Percentiles rank a stretch among this genome's conserved stretches.
phyloP scores from a whole-genome alignment of 2,888 invertebrate genomes.

The Eueremaeus valkanovi region DNA sequence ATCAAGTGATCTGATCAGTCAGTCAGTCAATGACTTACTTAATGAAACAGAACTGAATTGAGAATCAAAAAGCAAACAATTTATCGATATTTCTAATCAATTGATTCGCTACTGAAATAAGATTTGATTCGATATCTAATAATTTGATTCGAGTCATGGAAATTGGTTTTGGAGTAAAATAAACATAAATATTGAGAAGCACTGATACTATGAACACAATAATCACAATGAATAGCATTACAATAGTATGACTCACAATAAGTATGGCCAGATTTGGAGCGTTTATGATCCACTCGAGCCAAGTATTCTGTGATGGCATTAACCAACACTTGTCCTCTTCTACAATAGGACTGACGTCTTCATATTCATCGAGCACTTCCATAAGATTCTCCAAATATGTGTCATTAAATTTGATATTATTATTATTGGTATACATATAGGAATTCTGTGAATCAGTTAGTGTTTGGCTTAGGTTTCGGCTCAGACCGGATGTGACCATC shows the following conservation, averaged over 20 bases:
- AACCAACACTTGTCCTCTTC: slow-evolving; percentile 42
- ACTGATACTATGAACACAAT: too few relatives aligned
- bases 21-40: too few relatives aligned
- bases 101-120: not conserved
- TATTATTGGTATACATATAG: not conserved
- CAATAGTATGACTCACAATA: slow-evolving; percentile 43
- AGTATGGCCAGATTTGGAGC: slow-evolving; percentile 46
- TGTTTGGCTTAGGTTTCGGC: slow-evolving; percentile 6
- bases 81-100: not conserved
- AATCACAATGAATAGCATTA: too few relatives aligned
- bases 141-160: not conserved
- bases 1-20: too few relatives aligned
- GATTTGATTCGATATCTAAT: not conserved
- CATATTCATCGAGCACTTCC: slow-evolving; percentile 24
- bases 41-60: too few relatives aligned
- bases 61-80: too few relatives aligned
- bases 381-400: not conserved
- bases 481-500: not conserved
- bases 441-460: not conserved
- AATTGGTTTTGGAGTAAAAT: too few relatives aligned
- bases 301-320: slow-evolving; percentile 37
- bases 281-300: slow-evolving; percentile 48
- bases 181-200: too few relatives aligned
- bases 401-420: not conserved
- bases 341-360: slow-evolving; percentile 27